Percentiles rank a stretch among this genome's conserved stretches.
Conservation (phyloP, 53 echinoderm and acorn worm species). For the Hippasteria phrygiana region DNA sequence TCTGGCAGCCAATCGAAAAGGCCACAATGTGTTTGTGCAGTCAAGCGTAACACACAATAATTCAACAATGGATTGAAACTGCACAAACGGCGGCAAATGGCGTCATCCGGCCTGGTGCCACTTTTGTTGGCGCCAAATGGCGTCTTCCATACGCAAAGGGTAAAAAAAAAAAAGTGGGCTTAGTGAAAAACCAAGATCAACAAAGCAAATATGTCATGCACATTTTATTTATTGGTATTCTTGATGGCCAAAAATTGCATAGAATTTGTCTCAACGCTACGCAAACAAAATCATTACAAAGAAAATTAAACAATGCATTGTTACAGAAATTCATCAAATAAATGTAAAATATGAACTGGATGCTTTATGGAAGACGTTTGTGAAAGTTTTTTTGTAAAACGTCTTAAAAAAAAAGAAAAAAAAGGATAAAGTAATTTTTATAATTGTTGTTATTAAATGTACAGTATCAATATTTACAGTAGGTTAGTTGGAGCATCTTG, state of each 20-base stretch:
- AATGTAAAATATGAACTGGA: background rate
- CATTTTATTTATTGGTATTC: background rate
- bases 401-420: background rate
- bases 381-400: background rate
- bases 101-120: too few species aligned
- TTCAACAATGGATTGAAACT: too few species aligned
- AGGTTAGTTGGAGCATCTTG: constrained; percentile 33
- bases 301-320: background rate
- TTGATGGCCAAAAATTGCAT: background rate
- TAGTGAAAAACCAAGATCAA: too few species aligned
- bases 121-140: too few species aligned
- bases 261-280: background rate
- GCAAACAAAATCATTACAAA: background rate
- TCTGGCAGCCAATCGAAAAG: too few species aligned
- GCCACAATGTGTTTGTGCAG: too few species aligned
- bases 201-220: too few species aligned
- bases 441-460: background rate
- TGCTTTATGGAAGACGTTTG: background rate
- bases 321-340: background rate
- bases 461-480: background rate
- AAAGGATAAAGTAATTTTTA: background rate
- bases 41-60: too few species aligned
- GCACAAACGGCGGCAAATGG: too few species aligned
- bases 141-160: too few species aligned
- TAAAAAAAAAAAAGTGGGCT: too few species aligned